Conservation (phyloP, 2,113 vertebrate genomes). For the Apus apus region DNA sequence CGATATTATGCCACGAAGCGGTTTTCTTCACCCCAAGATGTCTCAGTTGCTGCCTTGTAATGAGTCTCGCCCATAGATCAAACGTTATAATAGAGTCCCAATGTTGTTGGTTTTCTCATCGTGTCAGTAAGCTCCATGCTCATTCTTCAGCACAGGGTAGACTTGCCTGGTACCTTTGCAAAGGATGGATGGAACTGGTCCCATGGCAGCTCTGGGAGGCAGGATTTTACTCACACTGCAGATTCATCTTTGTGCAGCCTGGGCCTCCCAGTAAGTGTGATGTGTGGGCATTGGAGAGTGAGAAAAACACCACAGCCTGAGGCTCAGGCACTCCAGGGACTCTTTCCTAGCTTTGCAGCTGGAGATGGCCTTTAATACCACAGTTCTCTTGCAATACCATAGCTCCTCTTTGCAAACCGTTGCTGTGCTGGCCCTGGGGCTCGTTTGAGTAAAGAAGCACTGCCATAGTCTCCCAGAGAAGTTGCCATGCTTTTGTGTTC, state of each 20-base stretch:
- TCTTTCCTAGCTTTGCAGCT: not conserved
- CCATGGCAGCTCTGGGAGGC: not conserved
- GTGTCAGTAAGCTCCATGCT: fast-evolving
- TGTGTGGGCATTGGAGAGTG: not conserved
- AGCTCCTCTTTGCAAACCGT: not conserved
- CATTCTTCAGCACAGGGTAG: not conserved
- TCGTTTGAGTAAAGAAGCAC: not conserved
- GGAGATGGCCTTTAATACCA: not conserved
- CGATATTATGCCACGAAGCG: fast-evolving
- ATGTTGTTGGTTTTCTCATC: not conserved
- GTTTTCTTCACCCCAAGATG: not conserved
- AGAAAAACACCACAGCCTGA: not conserved
- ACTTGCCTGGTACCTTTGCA: not conserved
- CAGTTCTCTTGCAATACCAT: not conserved
- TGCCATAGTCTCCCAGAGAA: not conserved
- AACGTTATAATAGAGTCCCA: not conserved
- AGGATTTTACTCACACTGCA: not conserved
- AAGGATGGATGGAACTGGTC: not conserved
- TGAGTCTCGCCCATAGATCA: not conserved
- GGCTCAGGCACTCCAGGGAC: not conserved
- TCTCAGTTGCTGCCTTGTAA: not conserved
- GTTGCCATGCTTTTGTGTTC: not conserved
- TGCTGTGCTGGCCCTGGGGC: not conserved
- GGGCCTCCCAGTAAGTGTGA: not conserved
- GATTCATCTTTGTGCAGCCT: not conserved